Evolutionary conservation across 2,113 vertebrate genomes (phyloP).

Genomic region (Prionailurus bengalensis): DNA sequence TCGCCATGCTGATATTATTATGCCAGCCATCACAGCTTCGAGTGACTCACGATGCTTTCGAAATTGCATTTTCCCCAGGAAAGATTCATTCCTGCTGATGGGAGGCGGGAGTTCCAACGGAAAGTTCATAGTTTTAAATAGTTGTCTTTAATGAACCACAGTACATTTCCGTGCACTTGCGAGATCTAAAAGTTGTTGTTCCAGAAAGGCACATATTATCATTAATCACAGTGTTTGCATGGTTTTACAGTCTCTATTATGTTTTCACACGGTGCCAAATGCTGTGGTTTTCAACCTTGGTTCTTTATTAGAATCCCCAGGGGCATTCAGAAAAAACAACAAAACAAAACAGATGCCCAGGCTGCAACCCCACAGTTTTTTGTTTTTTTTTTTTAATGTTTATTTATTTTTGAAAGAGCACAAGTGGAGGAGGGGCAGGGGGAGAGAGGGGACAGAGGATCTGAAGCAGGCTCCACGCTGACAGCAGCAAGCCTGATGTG

Average conservation of each 20-base stretch:
- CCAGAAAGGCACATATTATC: neutral
- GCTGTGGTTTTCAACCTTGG: neutral
- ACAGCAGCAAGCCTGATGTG: too few species aligned
- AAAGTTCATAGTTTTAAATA: neutral
- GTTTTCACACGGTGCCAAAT: neutral
- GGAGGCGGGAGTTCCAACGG: neutral
- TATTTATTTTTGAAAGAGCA: too few species aligned
- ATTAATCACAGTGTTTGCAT: too few species aligned
- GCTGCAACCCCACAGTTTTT: neutral
- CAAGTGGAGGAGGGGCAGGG: too few species aligned
- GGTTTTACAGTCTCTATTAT: neutral
- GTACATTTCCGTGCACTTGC: neutral
- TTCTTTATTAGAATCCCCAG: neutral
- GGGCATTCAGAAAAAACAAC: neutral
- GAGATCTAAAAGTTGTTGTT: neutral
- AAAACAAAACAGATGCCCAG: neutral
- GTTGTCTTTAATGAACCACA: neutral
- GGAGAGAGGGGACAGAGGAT: too few species aligned
- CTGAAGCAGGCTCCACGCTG: too few species aligned
- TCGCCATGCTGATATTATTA: neutral
- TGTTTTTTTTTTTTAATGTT: too few species aligned
- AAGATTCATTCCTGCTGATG: neutral
- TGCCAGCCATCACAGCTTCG: fast-evolving
- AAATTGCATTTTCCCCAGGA: neutral
- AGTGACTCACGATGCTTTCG: neutral